Evolutionary conservation across 2,888 invertebrate genomes (phyloP).

Genomic region (Strigamia crassipes): DNA sequence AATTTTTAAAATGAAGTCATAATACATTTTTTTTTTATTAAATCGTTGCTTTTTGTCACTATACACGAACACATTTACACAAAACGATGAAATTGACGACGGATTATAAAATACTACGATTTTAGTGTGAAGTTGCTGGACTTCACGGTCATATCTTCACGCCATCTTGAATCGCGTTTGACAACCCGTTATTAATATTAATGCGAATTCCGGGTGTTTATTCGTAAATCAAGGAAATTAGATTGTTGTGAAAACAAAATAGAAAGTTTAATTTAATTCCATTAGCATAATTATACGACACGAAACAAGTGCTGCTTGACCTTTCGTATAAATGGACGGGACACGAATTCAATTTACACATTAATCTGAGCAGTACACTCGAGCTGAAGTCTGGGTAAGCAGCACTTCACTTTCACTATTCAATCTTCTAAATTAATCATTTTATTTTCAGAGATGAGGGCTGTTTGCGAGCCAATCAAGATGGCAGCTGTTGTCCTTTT

Average conservation of each 20-base stretch:
- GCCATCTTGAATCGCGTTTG: neutral
- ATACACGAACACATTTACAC: neutral
- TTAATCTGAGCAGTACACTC: too few species aligned
- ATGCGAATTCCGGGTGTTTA: neutral
- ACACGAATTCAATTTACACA: too few species aligned
- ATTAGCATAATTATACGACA: neutral
- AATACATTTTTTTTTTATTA: neutral
- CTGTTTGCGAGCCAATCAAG: too few species aligned
- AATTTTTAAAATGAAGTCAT: conserved; percentile 7
- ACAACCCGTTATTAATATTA: neutral
- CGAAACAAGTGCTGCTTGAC: neutral
- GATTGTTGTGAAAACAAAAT: too few species aligned
- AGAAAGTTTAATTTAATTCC: neutral
- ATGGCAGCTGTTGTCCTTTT: too few species aligned
- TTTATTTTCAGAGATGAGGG: too few species aligned
- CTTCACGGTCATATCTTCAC: conserved; percentile 10
- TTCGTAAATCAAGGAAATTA: neutral
- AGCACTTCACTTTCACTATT: too few species aligned
- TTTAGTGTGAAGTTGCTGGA: conserved; percentile 1
- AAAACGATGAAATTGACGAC: too few species aligned
- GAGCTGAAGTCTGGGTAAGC: too few species aligned
- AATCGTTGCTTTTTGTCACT: neutral
- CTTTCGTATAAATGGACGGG: neutral
- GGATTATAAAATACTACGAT: too few species aligned
- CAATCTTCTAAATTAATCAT: too few species aligned